phyloP scores from a whole-genome alignment of 2,888 invertebrate genomes.

The Perdita meconis region DNA sequence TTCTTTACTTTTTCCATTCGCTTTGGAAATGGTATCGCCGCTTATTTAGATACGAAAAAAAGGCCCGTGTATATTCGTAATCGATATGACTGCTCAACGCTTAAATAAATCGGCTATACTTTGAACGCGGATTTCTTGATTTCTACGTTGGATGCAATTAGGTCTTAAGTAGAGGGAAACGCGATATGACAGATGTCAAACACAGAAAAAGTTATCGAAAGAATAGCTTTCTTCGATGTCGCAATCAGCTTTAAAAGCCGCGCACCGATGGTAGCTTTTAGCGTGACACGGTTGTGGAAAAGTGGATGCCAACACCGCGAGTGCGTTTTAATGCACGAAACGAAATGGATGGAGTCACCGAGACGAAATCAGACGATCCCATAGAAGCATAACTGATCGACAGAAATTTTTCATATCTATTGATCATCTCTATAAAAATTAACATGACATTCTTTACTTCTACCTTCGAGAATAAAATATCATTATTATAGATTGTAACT shows the following conservation, averaged over 20 bases:
- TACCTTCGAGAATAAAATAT: too few species aligned
- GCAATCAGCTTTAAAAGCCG: conserved; percentile 71
- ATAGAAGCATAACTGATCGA: conserved; percentile 14
- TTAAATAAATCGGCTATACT: too few species aligned
- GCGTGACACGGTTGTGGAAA: conserved; percentile 69
- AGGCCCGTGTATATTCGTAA: too few species aligned
- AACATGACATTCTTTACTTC: too few species aligned
- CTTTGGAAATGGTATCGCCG: background rate
- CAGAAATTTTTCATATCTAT: background rate
- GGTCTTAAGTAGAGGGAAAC: background rate
- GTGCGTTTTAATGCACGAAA: conserved; percentile 65
- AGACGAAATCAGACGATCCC: conserved; percentile 56
- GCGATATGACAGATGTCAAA: conserved; percentile 22
- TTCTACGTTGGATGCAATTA: background rate
- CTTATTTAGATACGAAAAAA: too few species aligned
- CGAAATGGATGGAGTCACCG: conserved; percentile 62
- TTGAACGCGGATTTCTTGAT: too few species aligned
- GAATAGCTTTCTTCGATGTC: conserved; percentile 55
- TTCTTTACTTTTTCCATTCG: background rate
- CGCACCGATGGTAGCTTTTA: conserved; percentile 69
- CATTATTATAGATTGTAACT: too few species aligned
- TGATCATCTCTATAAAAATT: too few species aligned
- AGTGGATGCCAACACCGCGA: conserved; percentile 60
- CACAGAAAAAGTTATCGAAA: conserved; percentile 41
- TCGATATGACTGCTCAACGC: too few species aligned